Evolutionary conservation across 2,113 vertebrate species (phyloP).

Genomic region (Dasyprocta punctata): DNA sequence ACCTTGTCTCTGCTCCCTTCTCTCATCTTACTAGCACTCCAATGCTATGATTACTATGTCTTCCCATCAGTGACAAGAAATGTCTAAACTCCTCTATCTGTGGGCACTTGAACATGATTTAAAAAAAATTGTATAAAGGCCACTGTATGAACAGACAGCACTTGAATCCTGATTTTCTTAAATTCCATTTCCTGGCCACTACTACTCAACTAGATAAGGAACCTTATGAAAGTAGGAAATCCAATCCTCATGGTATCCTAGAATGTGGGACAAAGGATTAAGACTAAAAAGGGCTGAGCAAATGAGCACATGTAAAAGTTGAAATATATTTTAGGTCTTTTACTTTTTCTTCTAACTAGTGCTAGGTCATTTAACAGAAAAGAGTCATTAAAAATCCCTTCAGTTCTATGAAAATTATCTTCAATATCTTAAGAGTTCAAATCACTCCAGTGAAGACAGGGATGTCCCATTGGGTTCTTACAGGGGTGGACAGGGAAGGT

Average conservation of each 20-base stretch:
- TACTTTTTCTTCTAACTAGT: constrained; percentile 15
- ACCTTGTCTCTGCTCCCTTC: not conserved
- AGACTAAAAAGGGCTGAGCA: not conserved
- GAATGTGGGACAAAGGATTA: not conserved
- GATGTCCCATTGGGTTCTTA: not conserved
- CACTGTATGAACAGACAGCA: constrained; percentile 13
- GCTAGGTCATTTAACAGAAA: constrained; percentile 26
- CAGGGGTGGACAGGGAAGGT: not conserved
- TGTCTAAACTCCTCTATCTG: not conserved
- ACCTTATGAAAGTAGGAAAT: not conserved
- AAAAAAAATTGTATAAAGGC: not conserved
- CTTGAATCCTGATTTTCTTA: not conserved
- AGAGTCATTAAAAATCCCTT: not conserved
- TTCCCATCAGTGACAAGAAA: constrained; percentile 41
- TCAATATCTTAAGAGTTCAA: constrained; percentile 14
- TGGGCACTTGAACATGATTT: not conserved
- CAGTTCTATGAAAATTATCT: constrained; percentile 11
- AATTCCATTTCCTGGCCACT: not conserved
- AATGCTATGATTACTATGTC: not conserved
- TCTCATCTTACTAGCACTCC: not conserved
- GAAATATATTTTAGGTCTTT: not conserved
- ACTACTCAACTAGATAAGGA: not conserved
- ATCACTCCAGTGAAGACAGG: not conserved
- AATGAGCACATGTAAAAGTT: not conserved
- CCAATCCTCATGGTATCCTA: not conserved